phyloP scores from a whole-genome alignment of 2,113 vertebrate genomes.

The Tragulus kanchil region DNA sequence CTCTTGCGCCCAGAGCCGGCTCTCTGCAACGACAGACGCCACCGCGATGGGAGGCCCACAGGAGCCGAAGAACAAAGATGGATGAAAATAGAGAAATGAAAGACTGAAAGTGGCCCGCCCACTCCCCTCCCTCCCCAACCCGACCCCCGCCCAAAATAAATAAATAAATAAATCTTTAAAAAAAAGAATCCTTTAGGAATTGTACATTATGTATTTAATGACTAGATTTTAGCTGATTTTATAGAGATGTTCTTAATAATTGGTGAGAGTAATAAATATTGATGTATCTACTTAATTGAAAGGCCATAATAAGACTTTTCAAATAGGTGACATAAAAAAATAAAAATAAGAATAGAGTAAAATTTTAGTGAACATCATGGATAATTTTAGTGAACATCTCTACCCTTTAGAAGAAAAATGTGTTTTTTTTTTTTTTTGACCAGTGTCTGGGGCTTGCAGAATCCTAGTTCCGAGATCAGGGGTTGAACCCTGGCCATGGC shows the following conservation, averaged over 20 bases:
- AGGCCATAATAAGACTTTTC: neutral
- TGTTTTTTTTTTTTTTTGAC: neutral
- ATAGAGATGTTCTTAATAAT: neutral
- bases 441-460: neutral
- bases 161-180: too few species aligned
- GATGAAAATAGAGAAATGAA: too few species aligned
- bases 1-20: too few species aligned
- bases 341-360: neutral
- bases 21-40: too few species aligned
- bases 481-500: neutral
- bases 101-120: too few species aligned
- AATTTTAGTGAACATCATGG: constrained; percentile 20
- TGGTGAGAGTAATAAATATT: constrained; percentile 33
- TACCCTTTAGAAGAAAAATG: neutral
- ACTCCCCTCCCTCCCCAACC: too few species aligned
- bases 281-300: neutral
- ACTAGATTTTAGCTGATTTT: constrained; percentile 41
- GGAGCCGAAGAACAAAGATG: too few species aligned
- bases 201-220: neutral
- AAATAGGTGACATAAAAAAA: neutral
- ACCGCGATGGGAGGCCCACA: too few species aligned
- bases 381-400: neutral
- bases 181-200: constrained; percentile 43
- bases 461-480: neutral
- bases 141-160: too few species aligned